Base-by-base conservation (phyloP, 2,888 invertebrate genomes). In the Drosophila peninsularis region DNA sequence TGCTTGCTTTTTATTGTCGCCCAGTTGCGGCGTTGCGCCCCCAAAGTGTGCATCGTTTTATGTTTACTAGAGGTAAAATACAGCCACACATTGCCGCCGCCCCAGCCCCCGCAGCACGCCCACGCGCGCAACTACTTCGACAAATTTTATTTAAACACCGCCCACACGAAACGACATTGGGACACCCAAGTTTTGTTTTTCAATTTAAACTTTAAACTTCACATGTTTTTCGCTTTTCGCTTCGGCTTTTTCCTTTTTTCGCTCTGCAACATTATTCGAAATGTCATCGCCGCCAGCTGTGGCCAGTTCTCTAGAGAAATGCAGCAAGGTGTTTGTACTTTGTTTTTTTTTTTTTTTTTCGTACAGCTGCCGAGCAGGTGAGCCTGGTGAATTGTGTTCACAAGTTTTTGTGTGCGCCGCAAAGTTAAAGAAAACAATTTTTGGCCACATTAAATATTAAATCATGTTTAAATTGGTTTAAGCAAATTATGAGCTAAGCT, bases 11-110 rank as follows among this genome's bases (percentile, higher is more conserved):
- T 85, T 84, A 84, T 84, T 84, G 83, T 86, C 87, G 83, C 83
- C 79, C 84, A 86, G 83, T 73, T 86, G 75, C 78, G 66, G 52
- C 49, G 52, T 53, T 30, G 70, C 53, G 81, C 78, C 88, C 85
- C 85, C 67, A 73, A 86, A 88, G 85, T 85, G 77, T 88, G 88
- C 82, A 80, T 68, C 81, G 79, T 80, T 86, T 86, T 82, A 84
- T 84, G 83, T 83, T 84, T 77, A 81, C 79, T 74, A 79, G 71
- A 84, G 83, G 87, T 86, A 58, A 62, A 79, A 78, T 66, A 74
- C 68, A 57, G 60, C 72, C 34, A 52, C 45, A 37, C 11, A 45
- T 47, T 34, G 17, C n/a, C 54, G 10, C 44, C 32, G 27, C 30
- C 30, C 24, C 30, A 30, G 30, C 45, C 11, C 9, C 44, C 4